Evolutionary conservation across 1,140 invertebrate species (phyloP).

Genomic region (Papilio polyxenes): DNA sequence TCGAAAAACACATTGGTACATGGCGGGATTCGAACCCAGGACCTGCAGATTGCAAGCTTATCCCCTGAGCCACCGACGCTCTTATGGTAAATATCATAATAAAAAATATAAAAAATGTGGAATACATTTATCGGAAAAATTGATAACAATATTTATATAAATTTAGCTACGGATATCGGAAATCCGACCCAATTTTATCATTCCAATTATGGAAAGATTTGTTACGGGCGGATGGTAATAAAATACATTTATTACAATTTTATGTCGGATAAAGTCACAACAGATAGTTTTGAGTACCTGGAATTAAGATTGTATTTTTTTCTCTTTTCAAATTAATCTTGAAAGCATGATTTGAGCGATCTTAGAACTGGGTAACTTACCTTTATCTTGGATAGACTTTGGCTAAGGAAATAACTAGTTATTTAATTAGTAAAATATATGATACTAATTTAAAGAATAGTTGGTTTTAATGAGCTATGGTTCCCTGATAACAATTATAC

Average conservation of each 20-base stretch:
- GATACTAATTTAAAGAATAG: no score
- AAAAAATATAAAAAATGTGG: background rate
- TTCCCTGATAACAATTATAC: background rate
- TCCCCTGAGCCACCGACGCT: no score
- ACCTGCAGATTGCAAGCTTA: no score
- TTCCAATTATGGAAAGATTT: slow-evolving; percentile 24
- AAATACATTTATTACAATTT: slow-evolving; percentile 12
- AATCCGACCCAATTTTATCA: slow-evolving; percentile 25
- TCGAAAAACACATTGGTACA: no score
- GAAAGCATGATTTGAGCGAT: background rate
- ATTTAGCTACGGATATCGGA: slow-evolving; percentile 15
- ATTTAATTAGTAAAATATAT: no score
- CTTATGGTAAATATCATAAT: background rate
- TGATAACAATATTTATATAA: background rate
- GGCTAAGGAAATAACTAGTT: no score
- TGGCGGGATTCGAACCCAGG: no score
- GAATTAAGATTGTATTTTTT: background rate
- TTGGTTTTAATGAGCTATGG: background rate
- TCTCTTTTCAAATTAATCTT: background rate
- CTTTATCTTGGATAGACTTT: no score
- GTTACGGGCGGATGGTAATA: slow-evolving; percentile 18
- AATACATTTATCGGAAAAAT: background rate
- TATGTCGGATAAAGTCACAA: slow-evolving; percentile 8
- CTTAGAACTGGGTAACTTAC: no score
- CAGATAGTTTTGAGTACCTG: background rate